phyloP scores from a whole-genome alignment of 2,113 vertebrate species.

The Ciconia maguari region DNA sequence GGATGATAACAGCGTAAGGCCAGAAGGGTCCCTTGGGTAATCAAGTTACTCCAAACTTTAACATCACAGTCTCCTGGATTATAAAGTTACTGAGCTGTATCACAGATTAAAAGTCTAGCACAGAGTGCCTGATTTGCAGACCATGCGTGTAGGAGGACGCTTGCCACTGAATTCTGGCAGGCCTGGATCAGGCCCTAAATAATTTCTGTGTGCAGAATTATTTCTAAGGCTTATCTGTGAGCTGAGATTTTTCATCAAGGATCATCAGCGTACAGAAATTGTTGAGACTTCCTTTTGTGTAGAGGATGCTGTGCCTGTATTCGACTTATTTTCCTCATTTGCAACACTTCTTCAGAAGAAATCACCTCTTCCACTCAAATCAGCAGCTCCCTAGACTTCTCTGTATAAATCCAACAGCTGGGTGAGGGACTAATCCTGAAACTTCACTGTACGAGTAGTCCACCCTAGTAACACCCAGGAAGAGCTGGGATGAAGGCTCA shows the following conservation, averaged over 20 bases:
- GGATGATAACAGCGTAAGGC: not conserved
- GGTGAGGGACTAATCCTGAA: not conserved
- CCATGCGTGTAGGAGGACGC: fast-evolving
- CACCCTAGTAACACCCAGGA: not conserved
- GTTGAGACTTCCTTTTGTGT: not conserved
- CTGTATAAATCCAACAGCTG: not conserved
- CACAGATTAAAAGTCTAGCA: not conserved
- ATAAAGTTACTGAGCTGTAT: not conserved
- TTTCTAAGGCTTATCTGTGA: not conserved
- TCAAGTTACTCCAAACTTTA: not conserved
- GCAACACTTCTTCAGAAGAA: not conserved
- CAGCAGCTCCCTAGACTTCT: not conserved
- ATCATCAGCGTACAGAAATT: not conserved
- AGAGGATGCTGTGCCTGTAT: no score
- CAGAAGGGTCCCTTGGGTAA: not conserved
- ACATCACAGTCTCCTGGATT: not conserved
- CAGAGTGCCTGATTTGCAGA: no score
- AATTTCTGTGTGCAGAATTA: not conserved
- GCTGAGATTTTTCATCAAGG: not conserved
- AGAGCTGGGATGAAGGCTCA: not conserved
- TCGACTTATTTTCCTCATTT: not conserved
- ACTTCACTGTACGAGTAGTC: not conserved
- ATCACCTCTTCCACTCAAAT: not conserved
- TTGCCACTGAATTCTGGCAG: not conserved
- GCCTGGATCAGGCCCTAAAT: not conserved